Evolutionary conservation across 2,113 vertebrate species (phyloP).

Genomic region (Gymnogyps californianus): DNA sequence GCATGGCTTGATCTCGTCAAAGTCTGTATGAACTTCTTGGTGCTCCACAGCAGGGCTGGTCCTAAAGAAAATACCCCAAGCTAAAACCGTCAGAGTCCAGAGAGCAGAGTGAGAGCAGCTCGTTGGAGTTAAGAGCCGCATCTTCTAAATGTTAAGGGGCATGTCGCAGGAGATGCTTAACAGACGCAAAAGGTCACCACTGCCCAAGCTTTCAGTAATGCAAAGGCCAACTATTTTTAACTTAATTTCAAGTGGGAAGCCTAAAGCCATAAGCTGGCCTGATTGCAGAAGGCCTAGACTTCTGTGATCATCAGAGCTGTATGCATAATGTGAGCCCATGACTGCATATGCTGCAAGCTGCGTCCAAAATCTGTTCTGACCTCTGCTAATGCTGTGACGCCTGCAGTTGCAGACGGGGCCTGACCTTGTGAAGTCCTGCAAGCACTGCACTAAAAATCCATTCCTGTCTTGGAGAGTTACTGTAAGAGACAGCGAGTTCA

Average conservation of each 20-base stretch:
- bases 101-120: background rate
- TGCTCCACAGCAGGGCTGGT: background rate
- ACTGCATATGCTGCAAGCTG: rapidly evolving
- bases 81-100: rapidly evolving
- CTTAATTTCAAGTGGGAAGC: conserved; percentile 19
- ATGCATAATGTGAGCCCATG: background rate
- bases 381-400: background rate
- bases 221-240: conserved; percentile 64
- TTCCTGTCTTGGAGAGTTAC: background rate
- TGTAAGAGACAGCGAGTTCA: rapidly evolving
- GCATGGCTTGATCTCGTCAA: rapidly evolving
- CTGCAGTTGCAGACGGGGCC: background rate
- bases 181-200: conserved; percentile 17
- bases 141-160: conserved; percentile 13
- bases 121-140: rapidly evolving
- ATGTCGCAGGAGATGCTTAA: background rate
- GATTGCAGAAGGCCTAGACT: background rate
- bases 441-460: background rate
- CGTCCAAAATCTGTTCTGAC: background rate
- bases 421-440: background rate
- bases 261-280: conserved; percentile 52
- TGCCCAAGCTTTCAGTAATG: background rate
- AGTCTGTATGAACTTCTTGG: background rate
- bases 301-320: background rate
- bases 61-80: background rate